These are phyloP conservation scores for Scartelaos histophorus DNA, from an alignment of 2,113 vertebrate genomes.

Conservation along the genomic window DNA sequence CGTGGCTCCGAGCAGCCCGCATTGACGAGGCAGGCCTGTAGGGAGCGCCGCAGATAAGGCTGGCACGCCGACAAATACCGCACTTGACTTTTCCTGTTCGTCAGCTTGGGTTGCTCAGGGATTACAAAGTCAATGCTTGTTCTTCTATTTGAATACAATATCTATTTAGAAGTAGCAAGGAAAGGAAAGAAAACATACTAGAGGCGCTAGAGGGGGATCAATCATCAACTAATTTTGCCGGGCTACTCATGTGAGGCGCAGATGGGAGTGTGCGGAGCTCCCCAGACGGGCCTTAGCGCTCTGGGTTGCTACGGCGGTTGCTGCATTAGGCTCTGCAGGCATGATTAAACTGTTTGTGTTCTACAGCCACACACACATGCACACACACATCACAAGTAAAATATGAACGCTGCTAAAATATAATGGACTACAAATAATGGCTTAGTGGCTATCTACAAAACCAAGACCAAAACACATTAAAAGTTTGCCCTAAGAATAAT, in stretches of 20 bases:
- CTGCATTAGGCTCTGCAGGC: slow-evolving; percentile 65
- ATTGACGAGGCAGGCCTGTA: slow-evolving; percentile 83
- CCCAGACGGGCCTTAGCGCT: slow-evolving; percentile 58
- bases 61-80: slow-evolving; percentile 83
- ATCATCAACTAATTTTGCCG: slow-evolving; percentile 81
- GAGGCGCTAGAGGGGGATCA: slow-evolving; percentile 73
- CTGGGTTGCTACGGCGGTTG: slow-evolving; percentile 43
- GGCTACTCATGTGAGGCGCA: slow-evolving; percentile 76
- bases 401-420: slow-evolving; percentile 36
- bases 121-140: slow-evolving; percentile 82
- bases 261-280: slow-evolving; percentile 62
- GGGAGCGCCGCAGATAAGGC: slow-evolving; percentile 77
- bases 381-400: slow-evolving; percentile 5
- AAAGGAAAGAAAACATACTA: slow-evolving; percentile 31
- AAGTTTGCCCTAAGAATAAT: slow-evolving; percentile 10
- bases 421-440: slow-evolving; percentile 29
- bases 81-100: slow-evolving; percentile 81
- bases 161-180: slow-evolving; percentile 70
- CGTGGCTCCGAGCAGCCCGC: slow-evolving; percentile 80
- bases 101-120: slow-evolving; percentile 79
- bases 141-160: slow-evolving; percentile 85
- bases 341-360: slow-evolving; percentile 73
- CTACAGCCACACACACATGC: slow-evolving; percentile 34
- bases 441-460: slow-evolving; percentile 22
- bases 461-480: slow-evolving; percentile 20